Base-by-base conservation (phyloP, 2,113 vertebrate genomes). In the Catharus fuscescens region DNA sequence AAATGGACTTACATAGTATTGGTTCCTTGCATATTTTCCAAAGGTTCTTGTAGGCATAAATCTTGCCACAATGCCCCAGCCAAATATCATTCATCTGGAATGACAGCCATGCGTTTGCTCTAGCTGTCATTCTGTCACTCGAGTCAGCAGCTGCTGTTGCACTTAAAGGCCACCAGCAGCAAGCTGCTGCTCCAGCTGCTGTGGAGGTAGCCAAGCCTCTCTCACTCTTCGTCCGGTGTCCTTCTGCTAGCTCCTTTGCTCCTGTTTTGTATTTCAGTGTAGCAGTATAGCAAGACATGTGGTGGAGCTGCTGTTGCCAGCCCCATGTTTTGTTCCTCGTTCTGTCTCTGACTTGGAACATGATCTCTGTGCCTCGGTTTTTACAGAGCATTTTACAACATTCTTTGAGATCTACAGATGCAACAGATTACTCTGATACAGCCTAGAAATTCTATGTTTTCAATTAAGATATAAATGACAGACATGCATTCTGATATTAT, bases 391-490 rank as follows among this genome's bases (percentile, higher is more conserved):
- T 90, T 92, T 95, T 82, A 74, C 20, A 62, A 61, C n/a, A 38
- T 61, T 36, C 42, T 93, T 93, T 90, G 74, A 93, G 85, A 93
- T 77, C 34, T 78, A 66, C 90, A 95, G 81, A 91, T 88, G 90
- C 50, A 91, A 82, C 10, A 82, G 67, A 83, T 95, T 81, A 90
- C 24, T 77, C 42, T 64, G 32, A 72, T 26, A 42, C 19, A 94
- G 59, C 20, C 23, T 86, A 88, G 62, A 88, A 76, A 94, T 59
- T 31, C 34, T 26, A 17, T 90, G 92, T 88, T 95, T 95, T 95
- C 79, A 92, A 92, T 95, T 90, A 90, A 88, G 82, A 59, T 61
- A 40, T 80, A 94, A 90, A 90, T 86, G 62, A 92, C 59, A 90
- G 81, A 61, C 53, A 65, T 17, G 14, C 28, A 72, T 88, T 93